Conservation (phyloP, 2,113 vertebrate species). For the Eclectus roratus region DNA sequence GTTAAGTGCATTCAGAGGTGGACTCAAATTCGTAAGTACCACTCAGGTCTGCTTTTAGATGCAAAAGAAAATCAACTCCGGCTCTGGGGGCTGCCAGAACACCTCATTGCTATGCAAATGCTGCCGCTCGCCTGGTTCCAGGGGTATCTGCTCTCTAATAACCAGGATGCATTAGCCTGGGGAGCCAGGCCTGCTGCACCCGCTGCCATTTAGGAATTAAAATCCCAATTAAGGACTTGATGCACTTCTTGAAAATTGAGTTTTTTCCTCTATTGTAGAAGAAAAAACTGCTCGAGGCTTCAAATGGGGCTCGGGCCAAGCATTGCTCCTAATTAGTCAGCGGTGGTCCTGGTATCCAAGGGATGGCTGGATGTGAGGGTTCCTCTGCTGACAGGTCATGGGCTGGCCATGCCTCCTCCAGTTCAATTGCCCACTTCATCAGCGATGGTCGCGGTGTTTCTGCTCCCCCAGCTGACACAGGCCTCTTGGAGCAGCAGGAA, state of each 20-base stretch:
- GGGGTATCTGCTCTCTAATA: background rate
- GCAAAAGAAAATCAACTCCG: constrained; percentile 1
- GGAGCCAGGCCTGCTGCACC: background rate
- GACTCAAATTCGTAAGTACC: constrained; percentile 5
- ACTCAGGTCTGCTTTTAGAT: constrained; percentile 32
- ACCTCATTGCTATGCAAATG: background rate
- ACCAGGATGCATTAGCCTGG: background rate
- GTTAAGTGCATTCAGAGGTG: constrained; percentile 8
- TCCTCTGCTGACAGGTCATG: background rate
- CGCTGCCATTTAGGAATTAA: constrained; percentile 38
- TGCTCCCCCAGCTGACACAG: background rate
- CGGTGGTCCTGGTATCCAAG: background rate
- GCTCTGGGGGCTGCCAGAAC: background rate
- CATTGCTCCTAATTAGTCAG: background rate
- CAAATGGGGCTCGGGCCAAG: background rate
- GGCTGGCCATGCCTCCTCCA: background rate
- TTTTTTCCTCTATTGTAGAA: background rate
- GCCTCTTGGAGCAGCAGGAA: background rate
- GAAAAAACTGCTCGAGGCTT: background rate
- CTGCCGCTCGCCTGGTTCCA: background rate
- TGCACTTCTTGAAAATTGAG: background rate
- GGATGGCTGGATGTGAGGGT: background rate
- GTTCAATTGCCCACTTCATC: background rate
- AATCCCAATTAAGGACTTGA: constrained; percentile 6
- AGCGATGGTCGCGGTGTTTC: rapidly evolving